Conservation (phyloP, 2,113 vertebrate species). For the Ammodytes dubius region DNA sequence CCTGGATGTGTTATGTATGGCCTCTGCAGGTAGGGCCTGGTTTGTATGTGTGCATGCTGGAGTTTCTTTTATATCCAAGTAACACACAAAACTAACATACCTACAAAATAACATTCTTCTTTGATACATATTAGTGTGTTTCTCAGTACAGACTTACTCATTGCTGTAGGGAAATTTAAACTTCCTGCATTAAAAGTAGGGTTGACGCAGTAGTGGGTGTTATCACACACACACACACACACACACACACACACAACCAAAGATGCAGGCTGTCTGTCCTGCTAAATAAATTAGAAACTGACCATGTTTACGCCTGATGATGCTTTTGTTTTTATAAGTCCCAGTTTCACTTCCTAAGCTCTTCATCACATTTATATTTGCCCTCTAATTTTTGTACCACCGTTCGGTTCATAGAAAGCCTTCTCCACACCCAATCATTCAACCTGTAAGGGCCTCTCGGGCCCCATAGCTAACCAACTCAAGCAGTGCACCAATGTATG, state of each 20-base stretch:
- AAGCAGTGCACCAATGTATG: neutral
- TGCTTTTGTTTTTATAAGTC: neutral
- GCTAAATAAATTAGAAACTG: no score
- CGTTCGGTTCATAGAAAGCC: neutral
- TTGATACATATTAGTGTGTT: neutral
- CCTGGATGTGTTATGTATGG: constrained; percentile 13
- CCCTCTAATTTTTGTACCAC: neutral
- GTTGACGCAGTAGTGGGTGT: no score
- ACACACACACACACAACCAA: no score
- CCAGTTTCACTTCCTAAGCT: neutral
- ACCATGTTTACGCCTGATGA: no score
- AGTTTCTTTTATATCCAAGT: neutral
- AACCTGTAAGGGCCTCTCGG: constrained; percentile 1
- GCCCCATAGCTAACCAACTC: constrained; percentile 10
- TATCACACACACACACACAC: no score
- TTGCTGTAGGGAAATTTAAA: no score
- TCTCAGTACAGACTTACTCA: neutral
- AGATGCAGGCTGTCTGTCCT: no score
- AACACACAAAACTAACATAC: neutral
- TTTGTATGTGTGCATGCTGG: constrained; percentile 10
- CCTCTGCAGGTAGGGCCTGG: neutral
- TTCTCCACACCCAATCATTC: neutral
- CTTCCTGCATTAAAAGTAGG: no score
- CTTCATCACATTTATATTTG: neutral
- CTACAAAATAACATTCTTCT: neutral